Base-by-base conservation (phyloP, 2,113 vertebrate species). In the Urocitellus parryii region DNA sequence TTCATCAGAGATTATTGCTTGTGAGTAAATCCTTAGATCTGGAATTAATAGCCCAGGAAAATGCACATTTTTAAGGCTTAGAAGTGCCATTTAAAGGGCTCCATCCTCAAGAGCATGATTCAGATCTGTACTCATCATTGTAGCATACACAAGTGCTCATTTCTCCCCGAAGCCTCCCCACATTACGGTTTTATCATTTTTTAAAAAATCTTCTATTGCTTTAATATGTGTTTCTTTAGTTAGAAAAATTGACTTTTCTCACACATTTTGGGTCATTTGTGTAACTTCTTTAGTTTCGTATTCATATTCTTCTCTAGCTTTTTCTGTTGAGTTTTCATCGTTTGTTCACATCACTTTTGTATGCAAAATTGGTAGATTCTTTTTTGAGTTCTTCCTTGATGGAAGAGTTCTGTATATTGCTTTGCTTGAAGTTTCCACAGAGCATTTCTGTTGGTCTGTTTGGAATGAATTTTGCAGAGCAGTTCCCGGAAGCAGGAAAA, bases 71-170 rank as follows among this genome's bases (percentile, higher is more conserved):
- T 79, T 78, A 92, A 39, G 72, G 20, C 37, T 73, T 78, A 81
- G 80, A 67, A 42, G 3, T 53, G 9, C 25, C 48, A 14, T 27
- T 48, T 2, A 34, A 27, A 25, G 37, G 32, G 25, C 0, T 32
- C 39, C 34, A n/a, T 63, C 78, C 56, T n/a, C 25, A 79, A n/a
- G 72, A 37, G 17, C 77, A 11, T 32, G 22, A 10, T 70, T 53
- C 56, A 17, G 4, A 56, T 45, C 27, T 6, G 29, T 24, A 8
- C 9, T 37, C 45, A 16, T 32, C 16, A 20, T 14, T 0, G 14
- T 2, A 17, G 53, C 0, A 2, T 3, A 6, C 0, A 4, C 51
- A 73, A n/a, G n/a, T 8, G 17, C 9, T 56, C n/a, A 27, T 32
- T 53, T 51, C 86, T 37, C 17, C 42, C 53, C 24, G 10, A 6